Base-by-base conservation (phyloP, 2,113 vertebrate genomes). In the Montifringilla adamsi region DNA sequence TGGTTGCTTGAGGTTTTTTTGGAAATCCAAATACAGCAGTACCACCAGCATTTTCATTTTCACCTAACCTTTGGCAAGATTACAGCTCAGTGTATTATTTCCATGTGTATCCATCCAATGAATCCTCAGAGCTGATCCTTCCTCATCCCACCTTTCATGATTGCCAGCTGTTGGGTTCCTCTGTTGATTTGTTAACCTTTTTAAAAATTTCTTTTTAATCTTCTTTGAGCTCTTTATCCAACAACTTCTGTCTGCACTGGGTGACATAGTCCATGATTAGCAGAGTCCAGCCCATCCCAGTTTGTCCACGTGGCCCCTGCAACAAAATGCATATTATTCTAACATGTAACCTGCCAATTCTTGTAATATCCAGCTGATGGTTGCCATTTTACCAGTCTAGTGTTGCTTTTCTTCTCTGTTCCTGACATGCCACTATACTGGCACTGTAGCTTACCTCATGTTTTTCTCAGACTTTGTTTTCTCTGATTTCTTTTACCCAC, bases 81-180 rank as follows among this genome's bases (percentile, higher is more conserved):
- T 75, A 46, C 27, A 68, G 53, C 44, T 82, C 44, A 31, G 2
- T 82, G 72, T 46, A 11, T 87, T 66, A 39, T 52, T 49, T 73
- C 67, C 9, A 5, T 26, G 20, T 2, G 0, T 22, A 47, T 76
- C n/a, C 31, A 60, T 49, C 24, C 39, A 72, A 0, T 14, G 39
- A 68, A 64, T 87, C 41, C 49, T 89, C 41, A 21, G 41, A 91
- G 44, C 12, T 44, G 31, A 76, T 73, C 37, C 37, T 55, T 59
- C 49, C 78, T 73, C 58, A 37, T 67, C 8, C 8, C 0, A 0
- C 39, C 35, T 85, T 87, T 72, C 41, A 52, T 27, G 46, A 43
- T 52, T 78, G 41, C 69, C 84, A 82, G 77, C 77, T 93, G 52
- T 82, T 89, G 62, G 58, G 19, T 79, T 79, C 27, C 26, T 84